Evolutionary conservation across 2,888 invertebrate species (phyloP).

Genomic region (Lamellibrachia columna): DNA sequence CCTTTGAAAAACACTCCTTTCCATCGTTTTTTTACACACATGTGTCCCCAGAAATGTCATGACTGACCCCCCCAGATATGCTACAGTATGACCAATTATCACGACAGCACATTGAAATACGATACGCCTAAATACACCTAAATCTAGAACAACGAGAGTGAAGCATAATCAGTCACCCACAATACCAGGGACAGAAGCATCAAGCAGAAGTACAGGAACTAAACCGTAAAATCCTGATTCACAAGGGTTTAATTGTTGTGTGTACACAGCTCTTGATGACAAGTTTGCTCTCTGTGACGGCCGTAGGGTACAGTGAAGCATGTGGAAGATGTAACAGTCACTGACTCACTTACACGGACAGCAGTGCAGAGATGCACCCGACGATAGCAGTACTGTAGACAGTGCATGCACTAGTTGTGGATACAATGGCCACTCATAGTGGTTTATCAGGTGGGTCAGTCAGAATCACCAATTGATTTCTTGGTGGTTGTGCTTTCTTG

Average conservation of each 20-base stretch:
- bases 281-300: neutral
- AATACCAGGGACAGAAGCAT: neutral
- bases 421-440: neutral
- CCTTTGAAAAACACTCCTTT: no score
- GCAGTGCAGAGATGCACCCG: neutral
- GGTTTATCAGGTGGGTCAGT: neutral
- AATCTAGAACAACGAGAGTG: neutral
- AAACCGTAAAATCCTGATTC: neutral
- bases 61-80: no score
- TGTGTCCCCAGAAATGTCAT: no score
- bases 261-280: neutral
- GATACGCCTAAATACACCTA: neutral
- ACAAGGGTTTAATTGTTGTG: neutral
- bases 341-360: neutral
- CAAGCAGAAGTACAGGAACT: neutral
- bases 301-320: neutral
- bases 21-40: no score
- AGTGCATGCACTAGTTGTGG: neutral
- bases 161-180: neutral
- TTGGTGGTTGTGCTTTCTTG: neutral
- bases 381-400: neutral
- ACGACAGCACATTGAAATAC: neutral
- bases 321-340: neutral
- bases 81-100: neutral
- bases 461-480: neutral